phyloP scores from a whole-genome alignment of 2,888 invertebrate species.

The Tachina lurida region DNA sequence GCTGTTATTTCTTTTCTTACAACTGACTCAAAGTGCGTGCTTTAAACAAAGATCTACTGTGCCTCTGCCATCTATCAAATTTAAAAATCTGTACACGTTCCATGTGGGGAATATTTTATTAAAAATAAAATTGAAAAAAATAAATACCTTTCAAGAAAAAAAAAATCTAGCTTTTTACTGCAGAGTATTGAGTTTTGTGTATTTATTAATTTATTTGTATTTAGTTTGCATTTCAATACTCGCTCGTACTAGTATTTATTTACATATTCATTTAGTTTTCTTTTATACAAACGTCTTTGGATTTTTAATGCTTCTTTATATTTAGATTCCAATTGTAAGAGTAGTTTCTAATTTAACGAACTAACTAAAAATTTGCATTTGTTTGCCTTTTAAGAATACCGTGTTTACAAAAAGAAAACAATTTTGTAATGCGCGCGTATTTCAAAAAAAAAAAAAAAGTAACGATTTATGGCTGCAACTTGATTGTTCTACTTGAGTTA shows the following conservation, averaged over 20 bases:
- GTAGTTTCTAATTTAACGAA: constrained; percentile 36
- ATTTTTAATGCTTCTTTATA: constrained; percentile 58
- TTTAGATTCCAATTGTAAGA: constrained; percentile 17
- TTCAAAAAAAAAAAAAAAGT: constrained; percentile 27
- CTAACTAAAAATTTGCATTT: constrained; percentile 53
- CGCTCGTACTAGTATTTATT: constrained; percentile 15
- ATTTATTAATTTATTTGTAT: constrained; percentile 8
- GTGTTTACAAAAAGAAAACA: constrained; percentile 35
- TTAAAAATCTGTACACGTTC: constrained; percentile 52
- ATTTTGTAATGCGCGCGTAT: constrained; percentile 3
- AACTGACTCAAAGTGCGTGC: constrained; percentile 45
- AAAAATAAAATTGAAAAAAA: constrained; percentile 43
- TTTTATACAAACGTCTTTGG: constrained; percentile 63
- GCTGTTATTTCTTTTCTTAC: constrained; percentile 7
- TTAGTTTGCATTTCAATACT: constrained; percentile 56
- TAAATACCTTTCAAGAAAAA: constrained; percentile 46
- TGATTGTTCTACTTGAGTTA: constrained; percentile 16
- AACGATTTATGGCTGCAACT: constrained; percentile 43
- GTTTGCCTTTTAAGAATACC: constrained; percentile 36
- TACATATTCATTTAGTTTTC: constrained; percentile 46
- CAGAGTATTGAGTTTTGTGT: constrained; percentile 16
- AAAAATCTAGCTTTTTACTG: constrained; percentile 33
- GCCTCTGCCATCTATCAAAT: background rate
- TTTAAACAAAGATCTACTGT: background rate
- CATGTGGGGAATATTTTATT: constrained; percentile 55